Conservation (phyloP, 2,888 invertebrate genomes). For the Chrysolina oricalcia region DNA sequence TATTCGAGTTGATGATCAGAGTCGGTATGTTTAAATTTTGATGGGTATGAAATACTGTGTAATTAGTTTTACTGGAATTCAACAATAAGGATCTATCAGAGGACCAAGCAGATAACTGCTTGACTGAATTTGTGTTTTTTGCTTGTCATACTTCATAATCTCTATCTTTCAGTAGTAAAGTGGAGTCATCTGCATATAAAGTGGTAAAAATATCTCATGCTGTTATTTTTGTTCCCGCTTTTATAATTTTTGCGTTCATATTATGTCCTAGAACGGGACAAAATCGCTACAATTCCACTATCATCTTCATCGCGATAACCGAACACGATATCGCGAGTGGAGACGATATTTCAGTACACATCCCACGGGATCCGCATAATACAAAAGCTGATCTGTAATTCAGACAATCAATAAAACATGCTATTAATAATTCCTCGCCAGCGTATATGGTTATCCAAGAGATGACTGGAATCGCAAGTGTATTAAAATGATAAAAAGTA, state of each 20-base stretch:
- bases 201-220: no score
- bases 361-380: slow-evolving; percentile 2
- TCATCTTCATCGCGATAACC: background rate
- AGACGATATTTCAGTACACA: background rate
- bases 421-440: slow-evolving; percentile 37
- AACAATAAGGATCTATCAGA: no score
- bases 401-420: slow-evolving; percentile 43
- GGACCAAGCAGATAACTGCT: no score
- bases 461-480: slow-evolving; percentile 40
- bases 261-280: background rate
- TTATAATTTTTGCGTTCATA: background rate
- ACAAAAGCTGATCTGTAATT: slow-evolving; percentile 28
- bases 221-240: no score
- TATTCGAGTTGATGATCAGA: no score
- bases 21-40: no score
- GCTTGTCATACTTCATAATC: no score
- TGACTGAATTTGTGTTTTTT: no score
- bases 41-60: no score
- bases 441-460: slow-evolving; percentile 39
- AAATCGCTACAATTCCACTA: background rate
- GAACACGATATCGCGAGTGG: background rate
- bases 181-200: no score
- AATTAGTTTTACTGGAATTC: no score
- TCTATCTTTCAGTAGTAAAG: no score
- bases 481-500: slow-evolving; percentile 42